These are phyloP conservation scores for Lagorchestes hirsutus DNA, from an alignment of 2,797 vertebrate genomes.

Conservation along the genomic window DNA sequence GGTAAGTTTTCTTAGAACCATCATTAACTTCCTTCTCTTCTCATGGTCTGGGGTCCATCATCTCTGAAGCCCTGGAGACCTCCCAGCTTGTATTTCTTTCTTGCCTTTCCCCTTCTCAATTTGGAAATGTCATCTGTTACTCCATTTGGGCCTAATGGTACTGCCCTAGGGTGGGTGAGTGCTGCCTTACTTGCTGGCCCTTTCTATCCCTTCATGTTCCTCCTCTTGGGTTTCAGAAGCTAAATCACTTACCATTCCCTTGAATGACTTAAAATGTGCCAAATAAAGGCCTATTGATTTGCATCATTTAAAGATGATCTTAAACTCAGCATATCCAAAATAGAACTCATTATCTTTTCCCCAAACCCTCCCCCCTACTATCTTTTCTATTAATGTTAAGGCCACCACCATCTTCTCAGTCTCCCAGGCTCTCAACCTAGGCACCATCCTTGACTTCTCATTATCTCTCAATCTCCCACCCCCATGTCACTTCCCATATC, in stretches of 20 bases:
- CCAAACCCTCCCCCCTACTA: not conserved
- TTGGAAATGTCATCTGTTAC: not conserved
- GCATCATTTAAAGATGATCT: not conserved
- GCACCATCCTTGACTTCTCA: not conserved
- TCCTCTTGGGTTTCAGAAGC: not conserved
- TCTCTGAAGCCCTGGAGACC: not conserved
- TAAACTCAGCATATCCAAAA: not conserved
- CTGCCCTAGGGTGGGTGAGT: not conserved
- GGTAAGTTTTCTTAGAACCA: not conserved
- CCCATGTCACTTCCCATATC: too few relatives aligned
- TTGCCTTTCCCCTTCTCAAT: not conserved
- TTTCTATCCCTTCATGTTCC: not conserved
- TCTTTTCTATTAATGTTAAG: not conserved
- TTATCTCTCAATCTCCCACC: not conserved
- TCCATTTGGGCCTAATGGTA: not conserved
- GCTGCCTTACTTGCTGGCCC: not conserved
- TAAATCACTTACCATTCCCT: not conserved
- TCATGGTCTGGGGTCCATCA: not conserved
- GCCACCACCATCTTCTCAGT: not conserved
- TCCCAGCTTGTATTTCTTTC: not conserved
- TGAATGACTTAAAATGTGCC: not conserved
- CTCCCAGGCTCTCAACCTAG: too few relatives aligned
- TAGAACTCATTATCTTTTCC: not conserved
- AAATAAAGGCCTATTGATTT: not conserved
- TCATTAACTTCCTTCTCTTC: not conserved